Percentiles rank a stretch among this genome's conserved stretches.
These are phyloP conservation scores for Rambutsinella grinnellia DNA, from an alignment of 2,888 invertebrate genomes.

Conservation along the genomic window DNA sequence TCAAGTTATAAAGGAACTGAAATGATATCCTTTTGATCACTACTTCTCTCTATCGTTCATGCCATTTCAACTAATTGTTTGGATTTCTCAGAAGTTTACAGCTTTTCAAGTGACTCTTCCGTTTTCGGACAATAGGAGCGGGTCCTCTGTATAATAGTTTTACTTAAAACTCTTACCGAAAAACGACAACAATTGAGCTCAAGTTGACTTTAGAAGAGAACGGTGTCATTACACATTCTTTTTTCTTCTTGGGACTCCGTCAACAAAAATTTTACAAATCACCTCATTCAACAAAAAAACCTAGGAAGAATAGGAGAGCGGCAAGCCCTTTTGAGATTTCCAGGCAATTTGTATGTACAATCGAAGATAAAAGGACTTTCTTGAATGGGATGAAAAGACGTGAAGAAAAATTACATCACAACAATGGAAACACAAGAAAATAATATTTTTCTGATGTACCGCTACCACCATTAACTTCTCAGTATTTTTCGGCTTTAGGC, in stretches of 20 bases:
- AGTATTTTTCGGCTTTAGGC: not conserved
- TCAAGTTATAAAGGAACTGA: not conserved
- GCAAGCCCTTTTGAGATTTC: conserved; percentile 33
- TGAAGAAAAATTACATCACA: conserved; percentile 47
- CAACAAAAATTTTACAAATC: conserved; percentile 35
- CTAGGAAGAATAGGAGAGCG: conserved; percentile 18
- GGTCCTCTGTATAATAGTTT: no score
- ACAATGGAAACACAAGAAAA: not conserved
- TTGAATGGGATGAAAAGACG: conserved; percentile 34
- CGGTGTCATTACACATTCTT: conserved; percentile 32
- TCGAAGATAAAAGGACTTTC: conserved; percentile 13
- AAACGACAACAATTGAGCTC: conserved; percentile 17
- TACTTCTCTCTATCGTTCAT: conserved; percentile 1
- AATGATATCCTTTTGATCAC: no score
- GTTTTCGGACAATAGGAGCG: conserved; percentile 36
- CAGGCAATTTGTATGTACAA: conserved; percentile 39
- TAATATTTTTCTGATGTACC: no score
- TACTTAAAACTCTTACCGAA: no score
- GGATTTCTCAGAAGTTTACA: conserved; percentile 48
- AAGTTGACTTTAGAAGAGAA: conserved; percentile 30
- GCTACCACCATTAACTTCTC: not conserved
- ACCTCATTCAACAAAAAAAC: conserved; percentile 19
- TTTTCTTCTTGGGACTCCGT: not conserved
- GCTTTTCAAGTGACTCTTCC: conserved; percentile 6
- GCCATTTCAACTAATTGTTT: conserved; percentile 37